Conservation (phyloP, 2,888 invertebrate species). For the Campoplex capitator region DNA sequence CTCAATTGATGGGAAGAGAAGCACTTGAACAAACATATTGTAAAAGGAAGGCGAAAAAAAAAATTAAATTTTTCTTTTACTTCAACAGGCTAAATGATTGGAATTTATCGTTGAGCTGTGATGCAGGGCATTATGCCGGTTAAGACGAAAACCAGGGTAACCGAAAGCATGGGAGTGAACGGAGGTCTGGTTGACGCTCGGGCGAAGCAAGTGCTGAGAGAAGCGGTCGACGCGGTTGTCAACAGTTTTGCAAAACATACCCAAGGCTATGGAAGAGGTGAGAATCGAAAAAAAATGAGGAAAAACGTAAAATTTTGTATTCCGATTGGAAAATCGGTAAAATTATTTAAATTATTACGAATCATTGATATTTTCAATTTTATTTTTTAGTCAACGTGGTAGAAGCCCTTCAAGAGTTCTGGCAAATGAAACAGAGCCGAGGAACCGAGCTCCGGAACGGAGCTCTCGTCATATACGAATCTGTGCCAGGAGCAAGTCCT, state of each 20-base stretch:
- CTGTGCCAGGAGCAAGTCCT: conserved; percentile 95
- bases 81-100: conserved; percentile 76
- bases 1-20: background rate
- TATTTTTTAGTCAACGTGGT: conserved; percentile 93
- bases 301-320: background rate
- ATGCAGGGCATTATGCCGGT: conserved; percentile 84
- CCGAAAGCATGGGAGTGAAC: conserved; percentile 82
- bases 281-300: conserved; percentile 67
- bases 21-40: conserved; percentile 22
- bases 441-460: conserved; percentile 94
- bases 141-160: conserved; percentile 82
- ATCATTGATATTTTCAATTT: background rate
- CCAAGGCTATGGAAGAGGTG: conserved; percentile 90
- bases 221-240: conserved; percentile 91
- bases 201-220: conserved; percentile 87
- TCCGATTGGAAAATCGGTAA: background rate
- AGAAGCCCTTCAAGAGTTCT: conserved; percentile 97
- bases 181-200: conserved; percentile 85
- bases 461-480: conserved; percentile 97
- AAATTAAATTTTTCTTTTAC: background rate
- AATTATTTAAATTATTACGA: background rate
- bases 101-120: conserved; percentile 73
- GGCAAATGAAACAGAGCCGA: conserved; percentile 97
- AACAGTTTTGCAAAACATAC: conserved; percentile 91
- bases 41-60: background rate